Base-by-base conservation (phyloP, 2,888 invertebrate species). In the Plutella xylostella region DNA sequence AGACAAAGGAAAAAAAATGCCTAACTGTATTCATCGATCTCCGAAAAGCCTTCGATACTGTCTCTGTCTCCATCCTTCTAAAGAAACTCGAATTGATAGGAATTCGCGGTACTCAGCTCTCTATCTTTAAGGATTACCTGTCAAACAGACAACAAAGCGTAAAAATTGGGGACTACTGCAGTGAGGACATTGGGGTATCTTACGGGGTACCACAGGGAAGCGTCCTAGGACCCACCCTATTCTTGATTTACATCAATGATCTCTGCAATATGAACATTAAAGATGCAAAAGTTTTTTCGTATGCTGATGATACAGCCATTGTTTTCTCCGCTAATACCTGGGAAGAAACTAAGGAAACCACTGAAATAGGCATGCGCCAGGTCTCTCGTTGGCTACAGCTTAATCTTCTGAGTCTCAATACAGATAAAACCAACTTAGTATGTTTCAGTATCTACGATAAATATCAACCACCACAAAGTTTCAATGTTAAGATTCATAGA, bases 1-100 rank as follows among this genome's bases (percentile, higher is more conserved):
- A 1, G 48, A 49, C 18, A 14, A 33, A 12, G 28, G 43, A 4
- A 40, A 35, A n/a, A 20, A 22, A 12, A 41, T 33, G 18, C 19
- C n/a, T 49, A 15, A 42, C 46, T 3, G 18, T 49, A 3, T 49
- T 49, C 17, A 28, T 50, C 9, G 50, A 50, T n/a, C 41, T 52
- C 3, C 45, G 43, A 5, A 48, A 47, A 25, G 51, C 51, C 1
- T 53, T 51, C 28, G 28, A 28, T n/a, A 28, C 28, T 9, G 28
- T 28, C 28, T 28, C 28, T 28, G 48, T 35, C 11, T 37, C 35
- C 2, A 19, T 44, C n/a, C 21, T 48, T 1, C 15, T 47, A 41
- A 17, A 17, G 22, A 45, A 50, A 42, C 9, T 46, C 14, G 44
- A 46, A 30, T 12, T n/a, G 6, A 2, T 38, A 3, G 48, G 48